phyloP scores from a whole-genome alignment of 2,113 vertebrate species.

The Dermatemys mawii region DNA sequence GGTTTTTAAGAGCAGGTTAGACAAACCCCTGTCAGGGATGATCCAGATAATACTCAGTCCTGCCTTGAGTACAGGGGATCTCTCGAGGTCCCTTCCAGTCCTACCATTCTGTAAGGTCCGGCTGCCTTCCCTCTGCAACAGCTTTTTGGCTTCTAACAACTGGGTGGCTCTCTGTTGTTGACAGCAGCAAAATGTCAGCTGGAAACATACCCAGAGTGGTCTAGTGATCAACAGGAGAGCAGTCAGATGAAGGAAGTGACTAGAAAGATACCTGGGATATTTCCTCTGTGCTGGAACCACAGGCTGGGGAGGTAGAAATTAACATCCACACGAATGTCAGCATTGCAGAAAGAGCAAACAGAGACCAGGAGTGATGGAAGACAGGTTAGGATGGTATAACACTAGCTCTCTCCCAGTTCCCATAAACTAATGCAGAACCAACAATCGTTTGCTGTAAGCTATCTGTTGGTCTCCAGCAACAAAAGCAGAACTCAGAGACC shows the following conservation, averaged over 20 bases:
- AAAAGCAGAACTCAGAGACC: not conserved
- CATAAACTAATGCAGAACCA: not conserved
- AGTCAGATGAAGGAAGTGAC: constrained; percentile 37
- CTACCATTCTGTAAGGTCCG: constrained; percentile 39
- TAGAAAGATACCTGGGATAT: constrained; percentile 51
- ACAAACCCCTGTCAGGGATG: not conserved
- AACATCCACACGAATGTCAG: constrained; percentile 23
- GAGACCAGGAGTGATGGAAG: not conserved
- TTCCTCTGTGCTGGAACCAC: constrained; percentile 55
- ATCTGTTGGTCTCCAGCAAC: not conserved
- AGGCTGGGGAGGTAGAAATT: not conserved
- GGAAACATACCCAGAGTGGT: constrained; percentile 38
- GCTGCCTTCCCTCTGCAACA: constrained; percentile 45
- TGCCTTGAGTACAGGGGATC: not conserved
- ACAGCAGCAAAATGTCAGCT: constrained; percentile 34
- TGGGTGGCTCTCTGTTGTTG: constrained; percentile 46
- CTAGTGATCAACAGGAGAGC: constrained; percentile 42
- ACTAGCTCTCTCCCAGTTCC: fast-evolving
- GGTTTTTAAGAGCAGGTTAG: not conserved
- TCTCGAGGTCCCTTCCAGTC: not conserved
- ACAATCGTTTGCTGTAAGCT: fast-evolving
- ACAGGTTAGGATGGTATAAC: not conserved
- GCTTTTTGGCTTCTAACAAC: constrained; percentile 52
- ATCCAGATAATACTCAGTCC: not conserved
- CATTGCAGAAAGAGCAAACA: not conserved